Evolutionary conservation across 2,888 invertebrate genomes (phyloP).

Genomic region (Aleiodes alternator): DNA sequence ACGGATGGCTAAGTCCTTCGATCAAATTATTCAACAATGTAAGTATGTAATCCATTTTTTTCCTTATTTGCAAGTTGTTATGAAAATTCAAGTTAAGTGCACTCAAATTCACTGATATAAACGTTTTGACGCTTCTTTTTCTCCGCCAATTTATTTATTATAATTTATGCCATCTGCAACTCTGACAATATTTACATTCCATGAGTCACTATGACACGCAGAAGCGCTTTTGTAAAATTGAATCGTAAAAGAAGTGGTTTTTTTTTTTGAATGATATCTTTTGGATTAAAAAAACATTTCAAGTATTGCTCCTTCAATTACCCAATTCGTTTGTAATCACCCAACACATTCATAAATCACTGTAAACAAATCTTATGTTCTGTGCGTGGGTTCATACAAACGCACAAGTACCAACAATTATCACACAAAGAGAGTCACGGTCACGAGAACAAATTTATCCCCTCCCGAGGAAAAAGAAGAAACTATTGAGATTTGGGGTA

Average conservation of each 20-base stretch:
- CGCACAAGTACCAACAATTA: not conserved
- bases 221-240: too few relatives aligned
- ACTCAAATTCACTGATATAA: not conserved
- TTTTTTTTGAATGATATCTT: too few relatives aligned
- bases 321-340: too few relatives aligned
- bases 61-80: not conserved
- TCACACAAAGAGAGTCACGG: slow-evolving; percentile 1
- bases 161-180: not conserved
- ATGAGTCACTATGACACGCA: slow-evolving; percentile 21
- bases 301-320: too few relatives aligned
- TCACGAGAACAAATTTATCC: not conserved
- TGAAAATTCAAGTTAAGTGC: not conserved
- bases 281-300: too few relatives aligned
- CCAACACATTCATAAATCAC: too few relatives aligned
- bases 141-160: not conserved
- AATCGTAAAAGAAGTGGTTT: too few relatives aligned
- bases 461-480: too few relatives aligned
- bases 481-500: not conserved
- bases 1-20: slow-evolving; percentile 49
- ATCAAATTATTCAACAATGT: slow-evolving; percentile 6
- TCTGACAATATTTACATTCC: slow-evolving; percentile 9
- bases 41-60: slow-evolving; percentile 30
- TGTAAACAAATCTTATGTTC: too few relatives aligned
- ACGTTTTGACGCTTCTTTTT: not conserved
- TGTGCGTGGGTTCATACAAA: too few relatives aligned